phyloP scores from a whole-genome alignment of 2,797 vertebrate species.

The Chloroceryle amazona region DNA sequence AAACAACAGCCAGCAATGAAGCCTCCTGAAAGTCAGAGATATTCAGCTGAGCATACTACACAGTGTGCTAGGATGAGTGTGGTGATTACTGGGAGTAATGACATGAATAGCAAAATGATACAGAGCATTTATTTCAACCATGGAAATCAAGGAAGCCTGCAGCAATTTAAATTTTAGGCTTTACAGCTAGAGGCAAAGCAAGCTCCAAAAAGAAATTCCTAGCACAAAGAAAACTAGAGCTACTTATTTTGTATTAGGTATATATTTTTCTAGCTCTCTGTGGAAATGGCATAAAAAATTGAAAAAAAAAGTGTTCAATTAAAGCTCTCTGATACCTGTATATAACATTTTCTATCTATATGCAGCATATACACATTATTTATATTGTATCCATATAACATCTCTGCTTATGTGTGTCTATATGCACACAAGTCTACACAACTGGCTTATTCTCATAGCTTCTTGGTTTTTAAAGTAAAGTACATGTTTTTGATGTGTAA shows the following conservation, averaged over 20 bases:
- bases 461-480: background rate
- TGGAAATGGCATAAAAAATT: background rate
- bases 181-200: conserved; percentile 47
- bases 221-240: conserved; percentile 14
- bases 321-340: background rate
- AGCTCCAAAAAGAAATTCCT: background rate
- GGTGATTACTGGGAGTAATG: conserved; percentile 65
- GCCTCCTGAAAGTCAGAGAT: conserved; percentile 67
- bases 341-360: background rate
- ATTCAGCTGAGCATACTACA: conserved; percentile 54
- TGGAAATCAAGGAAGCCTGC: conserved; percentile 57
- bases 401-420: accelerated
- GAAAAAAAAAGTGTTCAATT: background rate
- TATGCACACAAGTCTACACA: background rate
- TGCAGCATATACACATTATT: background rate
- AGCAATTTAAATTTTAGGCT: conserved; percentile 63
- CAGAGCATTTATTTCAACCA: conserved; percentile 58
- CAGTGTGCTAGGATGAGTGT: conserved; percentile 45
- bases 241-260: background rate
- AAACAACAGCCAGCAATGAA: conserved; percentile 45
- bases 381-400: background rate
- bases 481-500: background rate
- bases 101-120: conserved; percentile 68
- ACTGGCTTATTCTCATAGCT: background rate
- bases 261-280: background rate